Percentiles rank a stretch among this genome's conserved stretches.
These are phyloP conservation scores for Eulithis prunata DNA, from an alignment of 2,888 invertebrate genomes.

Conservation along the genomic window DNA sequence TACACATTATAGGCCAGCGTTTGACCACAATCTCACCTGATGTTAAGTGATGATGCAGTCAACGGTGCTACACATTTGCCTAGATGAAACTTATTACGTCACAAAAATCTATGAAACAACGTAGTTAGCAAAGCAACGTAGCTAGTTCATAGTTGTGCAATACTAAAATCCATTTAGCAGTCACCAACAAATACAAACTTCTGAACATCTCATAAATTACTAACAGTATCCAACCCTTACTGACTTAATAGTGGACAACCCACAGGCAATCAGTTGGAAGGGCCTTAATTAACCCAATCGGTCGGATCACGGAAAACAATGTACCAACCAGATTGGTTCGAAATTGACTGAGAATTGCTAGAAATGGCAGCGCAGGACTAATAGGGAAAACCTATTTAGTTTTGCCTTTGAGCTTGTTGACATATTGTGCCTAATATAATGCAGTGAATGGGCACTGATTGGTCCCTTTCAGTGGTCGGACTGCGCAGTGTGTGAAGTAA, in stretches of 20 bases:
- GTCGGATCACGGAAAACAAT: slow-evolving; percentile 53
- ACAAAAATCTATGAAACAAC: no score
- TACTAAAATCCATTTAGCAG: slow-evolving; percentile 6
- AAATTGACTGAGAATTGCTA: slow-evolving; percentile 40
- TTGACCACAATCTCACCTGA: no score
- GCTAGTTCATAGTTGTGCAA: neutral
- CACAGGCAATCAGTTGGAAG: slow-evolving; percentile 56
- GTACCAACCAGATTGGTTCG: slow-evolving; percentile 49
- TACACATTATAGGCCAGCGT: no score
- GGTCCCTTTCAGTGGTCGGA: slow-evolving; percentile 14
- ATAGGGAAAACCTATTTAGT: slow-evolving; percentile 34
- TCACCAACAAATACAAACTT: slow-evolving; percentile 7
- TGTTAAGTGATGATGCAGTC: no score
- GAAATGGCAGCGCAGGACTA: slow-evolving; percentile 32
- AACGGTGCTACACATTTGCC: no score
- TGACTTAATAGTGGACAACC: slow-evolving; percentile 56
- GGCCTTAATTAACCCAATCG: slow-evolving; percentile 58
- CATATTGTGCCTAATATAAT: neutral
- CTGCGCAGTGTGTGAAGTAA: slow-evolving; percentile 2
- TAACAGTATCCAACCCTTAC: slow-evolving; percentile 36
- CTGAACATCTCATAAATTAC: slow-evolving; percentile 29
- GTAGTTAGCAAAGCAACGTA: neutral
- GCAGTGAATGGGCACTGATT: slow-evolving; percentile 19
- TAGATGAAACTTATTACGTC: no score
- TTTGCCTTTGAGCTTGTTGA: slow-evolving; percentile 29